Evolutionary conservation across 2,797 vertebrate species (phyloP), one percentile per base, ranked within the genome.

Genomic region (Microctenopoma stevenorrisi): DNA sequence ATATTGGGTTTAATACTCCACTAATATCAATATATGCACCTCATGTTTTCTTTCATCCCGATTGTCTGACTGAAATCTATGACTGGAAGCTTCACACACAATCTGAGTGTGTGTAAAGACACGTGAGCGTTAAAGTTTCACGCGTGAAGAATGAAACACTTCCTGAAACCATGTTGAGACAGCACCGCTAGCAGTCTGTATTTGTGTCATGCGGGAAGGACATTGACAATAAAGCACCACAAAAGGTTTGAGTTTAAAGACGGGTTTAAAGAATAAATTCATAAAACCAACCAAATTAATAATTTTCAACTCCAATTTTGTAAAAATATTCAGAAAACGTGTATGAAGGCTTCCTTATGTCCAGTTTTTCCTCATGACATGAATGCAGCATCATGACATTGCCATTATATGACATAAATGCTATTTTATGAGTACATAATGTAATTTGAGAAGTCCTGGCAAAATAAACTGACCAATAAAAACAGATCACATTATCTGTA

Each of bases 391-490:
- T 35, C 11, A 13, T 48, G 52, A 47, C 50, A 35, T 13, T 35
- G 51, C 74, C 57, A 64, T 50, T 63, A n/a, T 46, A 59, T 54
- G 10, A 38, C 58, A 28, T 11, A 26, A 51, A 4, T 44, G 22
- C 22, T 22, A 60, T 30, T 69, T 54, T 49, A 57, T 37, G 13
- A 84, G 83, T 87, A 85, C 82, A 84, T 81, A 83, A n/a, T 58
- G 55, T 66, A 65, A 64, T 35, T n/a, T 48, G 12, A 72, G 25
- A 51, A 68, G 43, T 37, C 57, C 58, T 64, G 28, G 48, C 26
- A 49, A 56, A 18, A 1, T 10, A 22, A 58, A 60, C 10, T 51
- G 68, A 68, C 57, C 58, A 47, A 48, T 16, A 33, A 46, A 48
- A 26, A 30, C 7, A 64, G 43, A 57, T 1, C 12, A 22, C 4